phyloP scores from a whole-genome alignment of 2,797 vertebrate genomes.

The Rhynchotus rufescens region DNA sequence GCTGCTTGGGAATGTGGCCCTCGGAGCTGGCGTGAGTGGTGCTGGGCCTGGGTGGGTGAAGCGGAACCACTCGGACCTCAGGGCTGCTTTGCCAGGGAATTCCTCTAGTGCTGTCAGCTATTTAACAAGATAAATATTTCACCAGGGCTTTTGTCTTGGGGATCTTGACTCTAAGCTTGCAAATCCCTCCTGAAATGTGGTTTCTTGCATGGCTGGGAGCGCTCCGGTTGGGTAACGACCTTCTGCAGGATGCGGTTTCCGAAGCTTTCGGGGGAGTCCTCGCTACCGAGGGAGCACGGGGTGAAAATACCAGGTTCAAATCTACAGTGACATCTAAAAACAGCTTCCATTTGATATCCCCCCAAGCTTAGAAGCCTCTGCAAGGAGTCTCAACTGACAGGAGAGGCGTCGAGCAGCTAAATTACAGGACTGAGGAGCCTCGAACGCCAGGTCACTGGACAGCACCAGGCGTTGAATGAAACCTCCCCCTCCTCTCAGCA shows the following conservation, averaged over 20 bases:
- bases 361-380: not conserved
- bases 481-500: not conserved
- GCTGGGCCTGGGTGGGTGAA: slow-evolving; percentile 10
- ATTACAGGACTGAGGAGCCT: not conserved
- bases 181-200: slow-evolving; percentile 6
- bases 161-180: slow-evolving; percentile 38
- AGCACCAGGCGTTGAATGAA: not conserved
- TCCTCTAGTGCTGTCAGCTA: slow-evolving; percentile 38
- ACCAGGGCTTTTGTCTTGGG: slow-evolving; percentile 57
- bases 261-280: not conserved
- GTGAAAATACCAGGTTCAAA: not conserved
- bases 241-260: not conserved
- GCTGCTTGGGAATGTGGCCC: not conserved
- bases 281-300: not conserved
- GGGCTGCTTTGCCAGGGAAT: slow-evolving; percentile 55
- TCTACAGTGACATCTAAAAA: not conserved
- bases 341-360: not conserved
- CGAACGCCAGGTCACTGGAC: not conserved
- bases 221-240: not conserved
- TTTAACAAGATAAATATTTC: slow-evolving; percentile 67
- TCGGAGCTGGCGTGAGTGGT: not conserved
- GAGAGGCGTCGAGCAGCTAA: not conserved
- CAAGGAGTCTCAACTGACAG: not conserved
- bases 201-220: slow-evolving; percentile 29
- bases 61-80: slow-evolving; percentile 7